Conservation (phyloP, 2,888 invertebrate genomes). For the Drosophila nr. fundita region DNA sequence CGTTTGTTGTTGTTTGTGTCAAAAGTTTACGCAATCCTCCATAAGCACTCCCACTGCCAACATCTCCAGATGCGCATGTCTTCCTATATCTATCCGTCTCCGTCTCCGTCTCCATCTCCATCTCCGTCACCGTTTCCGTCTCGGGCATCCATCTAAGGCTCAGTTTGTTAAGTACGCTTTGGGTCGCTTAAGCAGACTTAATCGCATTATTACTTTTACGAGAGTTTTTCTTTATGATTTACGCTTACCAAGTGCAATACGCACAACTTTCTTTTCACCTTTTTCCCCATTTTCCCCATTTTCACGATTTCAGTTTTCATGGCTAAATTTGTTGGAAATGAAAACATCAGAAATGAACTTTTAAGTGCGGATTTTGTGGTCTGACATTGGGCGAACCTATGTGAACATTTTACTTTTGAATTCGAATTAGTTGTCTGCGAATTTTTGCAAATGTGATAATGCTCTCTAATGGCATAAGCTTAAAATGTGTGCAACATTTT, state of each 20-base stretch:
- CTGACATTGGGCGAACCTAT: slow-evolving; percentile 44
- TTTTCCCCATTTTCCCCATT: neutral
- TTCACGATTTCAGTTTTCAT: slow-evolving; percentile 14
- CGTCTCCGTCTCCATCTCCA: slow-evolving; percentile 14
- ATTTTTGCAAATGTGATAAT: slow-evolving; percentile 40
- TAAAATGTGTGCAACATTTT: slow-evolving; percentile 13
- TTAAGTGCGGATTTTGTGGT: slow-evolving; percentile 69
- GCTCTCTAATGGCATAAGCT: slow-evolving; percentile 31
- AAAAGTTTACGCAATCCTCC: slow-evolving; percentile 58
- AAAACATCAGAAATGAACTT: slow-evolving; percentile 70
- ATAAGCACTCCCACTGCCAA: neutral
- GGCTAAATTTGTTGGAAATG: slow-evolving; percentile 65
- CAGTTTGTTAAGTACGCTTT: slow-evolving; percentile 72
- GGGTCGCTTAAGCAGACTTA: slow-evolving; percentile 74
- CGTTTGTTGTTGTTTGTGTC: slow-evolving; percentile 56
- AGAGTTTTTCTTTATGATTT: slow-evolving; percentile 74
- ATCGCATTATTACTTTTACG: slow-evolving; percentile 75
- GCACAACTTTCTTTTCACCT: slow-evolving; percentile 28
- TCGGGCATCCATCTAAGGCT: slow-evolving; percentile 53
- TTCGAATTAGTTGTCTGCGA: slow-evolving; percentile 43
- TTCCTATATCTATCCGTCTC: slow-evolving; percentile 43
- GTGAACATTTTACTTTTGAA: slow-evolving; percentile 16
- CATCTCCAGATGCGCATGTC: slow-evolving; percentile 11
- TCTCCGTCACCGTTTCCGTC: slow-evolving; percentile 21
- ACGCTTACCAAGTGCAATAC: slow-evolving; percentile 54